Base-by-base conservation (phyloP, 2,797 vertebrate species). In the Gallinago solitaria region DNA sequence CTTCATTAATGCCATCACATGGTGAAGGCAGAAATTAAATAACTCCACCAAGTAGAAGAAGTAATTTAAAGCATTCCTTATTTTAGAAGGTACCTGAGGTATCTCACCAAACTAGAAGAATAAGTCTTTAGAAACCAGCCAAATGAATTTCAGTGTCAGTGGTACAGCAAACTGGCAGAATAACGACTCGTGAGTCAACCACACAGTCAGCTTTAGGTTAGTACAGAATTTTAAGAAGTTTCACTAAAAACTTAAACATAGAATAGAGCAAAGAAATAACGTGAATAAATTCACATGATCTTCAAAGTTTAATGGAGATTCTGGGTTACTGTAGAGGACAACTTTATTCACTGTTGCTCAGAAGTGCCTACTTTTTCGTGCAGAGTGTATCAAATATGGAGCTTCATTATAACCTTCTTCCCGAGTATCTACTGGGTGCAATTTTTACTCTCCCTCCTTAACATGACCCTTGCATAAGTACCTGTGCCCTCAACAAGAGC, bases 1-100 rank as follows among this genome's bases (percentile, higher is more conserved):
- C 75, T 83, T 90, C 73, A 88, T 92, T 87, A 93, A 90, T 64
- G 47, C 24, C 89, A 93, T 61, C 87, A 88, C 82, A 87, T 33
- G 54, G 41, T 41, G 28, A 91, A 83, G 75, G 54, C 23, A 56
- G 73, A 90, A 90, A 90, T 76, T 87, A 83, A 85, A 78, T 70
- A 71, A 81, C 45, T 59, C 32, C 81, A 61, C 21, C 13, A 83
- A 78, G 56, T 1, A 89, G 33, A 50, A 87, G 35, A 4, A 59
- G 56, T n/a, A 88, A 91, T 78, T 88, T 24, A 83, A 79, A 68
- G 23, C 33, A 57, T 32, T 89, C 53, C 61, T 82, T 65, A 73
- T 35, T 89, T 71, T 24, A 27, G 1, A 54, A 90, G 68, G 75
- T 82, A 86, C 83, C 43, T 33, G 54, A 80, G 41, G 86, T 78